A percentile compares a stretch with the other conserved stretches of the same genome.
Evolutionary conservation across 2,113 vertebrate genomes (phyloP).

Genomic region (Salvator merianae): DNA sequence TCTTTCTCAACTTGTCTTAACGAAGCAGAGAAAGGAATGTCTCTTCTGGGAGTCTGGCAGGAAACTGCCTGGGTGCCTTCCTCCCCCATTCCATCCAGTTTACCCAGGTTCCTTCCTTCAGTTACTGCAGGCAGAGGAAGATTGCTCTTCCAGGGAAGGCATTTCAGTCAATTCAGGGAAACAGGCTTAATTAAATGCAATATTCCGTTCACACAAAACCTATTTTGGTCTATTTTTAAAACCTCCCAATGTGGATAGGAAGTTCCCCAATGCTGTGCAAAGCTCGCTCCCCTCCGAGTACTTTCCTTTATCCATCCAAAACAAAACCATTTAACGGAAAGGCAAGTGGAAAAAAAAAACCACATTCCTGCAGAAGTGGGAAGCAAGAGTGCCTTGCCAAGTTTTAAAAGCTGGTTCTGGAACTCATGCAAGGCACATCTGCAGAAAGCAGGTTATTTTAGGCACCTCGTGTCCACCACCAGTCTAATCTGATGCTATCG

Average conservation of each 20-base stretch:
- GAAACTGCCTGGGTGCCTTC: conserved; percentile 17
- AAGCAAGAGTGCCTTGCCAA: not conserved
- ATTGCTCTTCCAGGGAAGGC: not conserved
- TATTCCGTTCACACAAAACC: not conserved
- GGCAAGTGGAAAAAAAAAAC: not conserved
- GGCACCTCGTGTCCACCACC: no score
- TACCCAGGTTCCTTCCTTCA: not conserved
- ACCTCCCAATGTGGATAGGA: not conserved
- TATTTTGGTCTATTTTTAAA: not conserved
- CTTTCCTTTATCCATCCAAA: not conserved
- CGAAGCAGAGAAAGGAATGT: conserved; percentile 26
- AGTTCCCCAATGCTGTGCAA: no score
- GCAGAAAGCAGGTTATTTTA: not conserved
- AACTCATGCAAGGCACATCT: not conserved
- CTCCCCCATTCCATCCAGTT: not conserved
- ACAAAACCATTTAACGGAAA: no score
- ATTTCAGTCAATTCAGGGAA: no score
- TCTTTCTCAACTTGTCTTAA: conserved; percentile 33
- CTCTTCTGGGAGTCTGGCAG: conserved; percentile 28
- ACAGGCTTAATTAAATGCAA: not conserved
- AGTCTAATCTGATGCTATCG: not conserved
- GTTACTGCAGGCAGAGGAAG: not conserved
- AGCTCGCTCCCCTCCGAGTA: not conserved
- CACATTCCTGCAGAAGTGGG: not conserved
- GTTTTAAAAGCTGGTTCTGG: not conserved